Evolutionary conservation across 2,888 invertebrate genomes (phyloP), one percentile per base, ranked within the genome.

Genomic region (Diabrotica balteata): DNA sequence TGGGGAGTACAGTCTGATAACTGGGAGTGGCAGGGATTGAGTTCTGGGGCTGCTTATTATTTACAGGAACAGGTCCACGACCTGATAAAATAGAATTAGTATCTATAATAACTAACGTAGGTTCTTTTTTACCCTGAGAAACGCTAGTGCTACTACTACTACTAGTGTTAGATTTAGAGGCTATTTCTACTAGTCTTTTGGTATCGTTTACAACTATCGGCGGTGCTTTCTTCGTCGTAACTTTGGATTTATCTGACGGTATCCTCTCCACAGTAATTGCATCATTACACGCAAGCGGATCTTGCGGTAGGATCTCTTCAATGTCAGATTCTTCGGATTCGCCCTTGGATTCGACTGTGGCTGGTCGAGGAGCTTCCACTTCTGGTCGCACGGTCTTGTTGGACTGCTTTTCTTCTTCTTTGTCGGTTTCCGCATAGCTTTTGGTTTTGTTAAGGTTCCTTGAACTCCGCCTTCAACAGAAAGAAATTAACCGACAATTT

Each of bases 81-180:
- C 89, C 89, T 66, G 89, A 88, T 66, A 90, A 82, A 78, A 89
- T 89, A 11, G 93, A 89, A 84, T 92, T 91, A 9, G 92, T 91
- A 79, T 93, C 93, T 73, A 93, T 92, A 59, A 93, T 92, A 46
- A 93, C 92, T 73, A 93, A 85, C 7, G 91, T 91, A 0, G 91
- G 90, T 81, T 93, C 90, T 77, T 93, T 90, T 80, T 91, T 87
- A 59, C 86, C 79, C 63, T 78, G 79, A 62, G 75, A 74, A 78
- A 83, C 84, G 47, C 47, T 47, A 32, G 32, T 32, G 32, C 32
- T 32, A 32, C 32, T 42, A 54, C 43, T 54, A 57, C 55, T 57
- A 45, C 45, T 57, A 57, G 45, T 44, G 44, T 57, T 81, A 51
- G 87, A 86, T 76, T 89, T 90, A 10, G 89, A 87, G 8, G 91